A percentile compares a stretch with the other conserved stretches of the same genome.
Evolutionary conservation across 2,888 invertebrate genomes (phyloP).

Genomic region (Ectropis crepuscularia): DNA sequence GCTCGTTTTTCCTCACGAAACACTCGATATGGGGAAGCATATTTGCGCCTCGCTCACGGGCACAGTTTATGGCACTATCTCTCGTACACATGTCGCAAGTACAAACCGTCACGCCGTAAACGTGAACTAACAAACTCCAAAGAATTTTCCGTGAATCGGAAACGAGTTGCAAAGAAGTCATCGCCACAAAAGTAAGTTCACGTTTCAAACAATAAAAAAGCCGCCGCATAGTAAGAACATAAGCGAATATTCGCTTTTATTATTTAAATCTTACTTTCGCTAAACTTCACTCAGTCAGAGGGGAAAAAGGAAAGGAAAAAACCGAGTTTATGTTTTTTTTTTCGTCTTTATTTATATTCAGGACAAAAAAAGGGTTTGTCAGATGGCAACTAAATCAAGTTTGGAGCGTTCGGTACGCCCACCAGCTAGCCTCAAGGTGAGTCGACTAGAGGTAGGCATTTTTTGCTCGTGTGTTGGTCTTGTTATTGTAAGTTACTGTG

Average conservation of each 20-base stretch:
- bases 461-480: slow-evolving; percentile 54
- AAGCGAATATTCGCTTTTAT: slow-evolving; percentile 72
- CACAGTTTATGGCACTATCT: slow-evolving; percentile 60
- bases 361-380: slow-evolving; percentile 82
- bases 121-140: slow-evolving; percentile 3
- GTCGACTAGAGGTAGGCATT: slow-evolving; percentile 67
- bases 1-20: slow-evolving; percentile 35
- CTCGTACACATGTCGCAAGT: slow-evolving; percentile 31
- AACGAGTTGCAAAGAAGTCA: slow-evolving; percentile 1
- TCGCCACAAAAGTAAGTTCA: slow-evolving; percentile 14
- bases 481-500: slow-evolving; percentile 12
- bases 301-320: slow-evolving; percentile 63
- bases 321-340: slow-evolving; percentile 72
- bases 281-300: slow-evolving; percentile 66
- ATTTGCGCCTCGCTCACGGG: slow-evolving; percentile 50
- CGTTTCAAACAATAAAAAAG: slow-evolving; percentile 56
- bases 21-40: slow-evolving; percentile 51
- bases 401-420: slow-evolving; percentile 77
- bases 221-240: slow-evolving; percentile 51
- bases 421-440: slow-evolving; percentile 75
- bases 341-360: slow-evolving; percentile 79
- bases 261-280: slow-evolving; percentile 79
- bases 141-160: not conserved
- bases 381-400: slow-evolving; percentile 81
- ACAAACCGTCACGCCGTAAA: slow-evolving; percentile 10